Base-by-base conservation (phyloP, 2,797 vertebrate genomes). In the Channallabes apus region DNA sequence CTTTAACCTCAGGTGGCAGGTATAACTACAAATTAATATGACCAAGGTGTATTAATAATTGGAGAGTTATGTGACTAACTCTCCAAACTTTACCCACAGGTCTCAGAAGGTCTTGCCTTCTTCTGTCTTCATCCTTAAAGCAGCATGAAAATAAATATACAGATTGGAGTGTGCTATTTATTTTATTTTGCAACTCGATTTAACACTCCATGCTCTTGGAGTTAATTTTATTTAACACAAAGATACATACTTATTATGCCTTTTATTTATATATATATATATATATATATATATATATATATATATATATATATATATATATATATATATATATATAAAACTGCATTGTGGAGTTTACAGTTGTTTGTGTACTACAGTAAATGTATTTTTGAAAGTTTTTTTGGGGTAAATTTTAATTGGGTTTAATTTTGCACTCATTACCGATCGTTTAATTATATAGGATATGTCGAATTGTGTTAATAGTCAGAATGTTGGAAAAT, bases 81-180 rank as follows among this genome's bases (percentile, higher is more conserved):
- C 71, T 96, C 90, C 89, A 97, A 96, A 93, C 94, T 97, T 94
- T 96, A 90, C 96, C 87, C 95, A 93, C 97, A 99, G 97, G 94
- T 95, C 88, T 94, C 94, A 93, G 92, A 94, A 93, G 94, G 95
- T 91, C 92, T 94, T 94, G 90, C 91, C 93, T 90, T 94, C 91
- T 91, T 94, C 93, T 94, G 93, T 94, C 93, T 92, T 90, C 93
- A 91, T 92, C 87, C 93, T 93, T 95, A 92, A 91, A 92, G 92
- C 95, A 95, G 94, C 94, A 93, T 92, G 93, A 92, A 95, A 94
- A 87, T 84, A 78, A 88, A 88, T 92, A 92, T 89, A 89, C 79
- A 93, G 93, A 89, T 92, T 91, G 92, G 94, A 91, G 32, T 93
- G 89, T 95, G 90, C 59, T 96, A 84, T 92, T 92, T 91, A 93